These are phyloP conservation scores for Neogobius melanostomus DNA, from an alignment of 2,113 vertebrate species.

Conservation along the genomic window DNA sequence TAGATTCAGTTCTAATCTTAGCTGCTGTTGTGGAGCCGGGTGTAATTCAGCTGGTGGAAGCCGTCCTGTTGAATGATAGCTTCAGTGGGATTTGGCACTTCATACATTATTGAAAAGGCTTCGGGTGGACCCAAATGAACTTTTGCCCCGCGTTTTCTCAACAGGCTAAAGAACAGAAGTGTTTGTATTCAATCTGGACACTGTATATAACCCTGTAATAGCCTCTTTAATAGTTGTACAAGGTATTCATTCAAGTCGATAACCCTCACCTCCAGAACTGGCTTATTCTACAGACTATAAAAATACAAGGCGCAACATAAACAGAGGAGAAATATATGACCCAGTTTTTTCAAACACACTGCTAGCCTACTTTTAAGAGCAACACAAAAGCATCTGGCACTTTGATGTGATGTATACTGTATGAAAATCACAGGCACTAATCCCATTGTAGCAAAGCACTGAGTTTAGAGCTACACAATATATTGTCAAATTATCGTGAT, in stretches of 20 bases:
- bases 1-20: constrained; percentile 4
- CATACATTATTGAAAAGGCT: constrained; percentile 67
- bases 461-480: background rate
- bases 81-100: constrained; percentile 62
- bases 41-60: constrained; percentile 30
- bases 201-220: background rate
- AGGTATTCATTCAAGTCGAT: background rate
- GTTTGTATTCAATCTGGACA: background rate
- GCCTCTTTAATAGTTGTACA: background rate
- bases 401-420: background rate
- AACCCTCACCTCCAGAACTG: background rate
- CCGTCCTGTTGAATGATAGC: constrained; percentile 56
- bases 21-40: constrained; percentile 1
- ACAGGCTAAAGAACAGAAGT: constrained; percentile 13
- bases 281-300: too few relatives aligned
- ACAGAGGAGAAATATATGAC: background rate
- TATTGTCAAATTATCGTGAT: background rate
- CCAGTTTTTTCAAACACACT: background rate
- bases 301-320: background rate
- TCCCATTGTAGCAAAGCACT: background rate
- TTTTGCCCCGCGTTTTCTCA: constrained; percentile 19
- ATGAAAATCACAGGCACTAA: background rate
- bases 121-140: constrained; percentile 49
- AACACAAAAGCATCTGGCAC: background rate
- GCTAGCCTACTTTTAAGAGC: background rate